Evolutionary conservation across 2,113 vertebrate species (phyloP), one percentile per base, ranked within the genome.

Genomic region (Orcinus orca): DNA sequence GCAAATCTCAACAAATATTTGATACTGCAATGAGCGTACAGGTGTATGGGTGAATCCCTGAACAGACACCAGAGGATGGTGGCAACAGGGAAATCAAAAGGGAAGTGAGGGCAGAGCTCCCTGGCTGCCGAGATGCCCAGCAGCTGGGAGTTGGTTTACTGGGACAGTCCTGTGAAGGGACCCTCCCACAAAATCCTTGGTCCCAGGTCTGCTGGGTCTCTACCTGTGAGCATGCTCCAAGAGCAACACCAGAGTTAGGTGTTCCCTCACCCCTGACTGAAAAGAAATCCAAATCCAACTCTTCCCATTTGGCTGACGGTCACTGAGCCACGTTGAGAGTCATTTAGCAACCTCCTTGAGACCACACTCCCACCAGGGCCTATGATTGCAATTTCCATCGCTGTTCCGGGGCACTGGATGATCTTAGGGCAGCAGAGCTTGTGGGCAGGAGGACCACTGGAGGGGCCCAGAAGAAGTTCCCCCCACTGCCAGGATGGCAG

Each of bases 211-310:
- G 15, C 12, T n/a, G 55, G 17, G 3, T 38, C 36, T 25, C 53
- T 55, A 5, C 14, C 1, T 5, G 2, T 6, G 4, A 63, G 0
- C 23, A 7, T 1, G 8, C 15, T 41, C 4, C 3, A 13, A n/a
- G 0, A 21, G 26, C 3, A 53, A 36, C 25, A 15, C 3, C 41
- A 77, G 36, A 74, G 26, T 85, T 13, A 55, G 58, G 33, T 3
- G 7, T 4, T 9, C 55, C 77, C 4, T 0, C 8, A 1, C 1
- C 33, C 14, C 73, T 36, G 17, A 3, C 41, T 7, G 25, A 55
- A 81, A 26, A 81, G 44, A 90, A 68, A 4, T 4, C 76, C 0
- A 0, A 4, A 10, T 3, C n/a, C n/a, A 21, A 14, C 18, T n/a
- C 38, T 7, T 62, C 15, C 53, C 21, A 18, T 1, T 20, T 13